Base-by-base conservation (phyloP, 2,797 vertebrate species). In the Darevskia nairensis region DNA sequence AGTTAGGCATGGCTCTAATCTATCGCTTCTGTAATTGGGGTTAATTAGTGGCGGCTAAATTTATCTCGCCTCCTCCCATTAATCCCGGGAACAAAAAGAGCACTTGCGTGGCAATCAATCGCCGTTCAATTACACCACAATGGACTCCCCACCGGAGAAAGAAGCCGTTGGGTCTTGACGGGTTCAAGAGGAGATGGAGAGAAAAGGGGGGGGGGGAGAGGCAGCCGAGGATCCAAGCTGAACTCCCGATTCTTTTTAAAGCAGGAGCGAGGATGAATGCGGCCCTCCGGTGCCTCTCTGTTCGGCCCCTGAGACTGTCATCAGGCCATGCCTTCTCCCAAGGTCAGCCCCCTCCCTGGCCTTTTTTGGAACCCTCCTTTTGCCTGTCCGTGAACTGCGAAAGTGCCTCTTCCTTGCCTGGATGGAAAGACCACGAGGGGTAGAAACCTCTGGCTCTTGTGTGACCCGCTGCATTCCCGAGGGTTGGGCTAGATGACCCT, bases 21-120 rank as follows among this genome's bases (percentile, higher is more conserved):
- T 93, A 96, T 95, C 92, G 93, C 91, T 90, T 91, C 88, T 96
- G 88, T 95, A 96, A 95, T 95, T 95, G 95, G 93, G 95, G 94
- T 95, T 95, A 96, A 96, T 96, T 96, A 95, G 91, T 92, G 90
- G 93, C 91, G 92, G 94, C 94, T 91, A 95, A 93, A 95, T 95
- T 94, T 95, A 95, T 95, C 94, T 95, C 91, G 92, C 90, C 0
- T 44, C 85, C 89, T 95, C 93, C 93, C 94, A 94, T 95, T 95
- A 95, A 96, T 96, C 92, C 94, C 91, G 79, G 92, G 92, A 93
- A 95, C 93, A 95, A 95, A 55, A 95, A 89, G 94, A 93, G 95
- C 35, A 89, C 92, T 89, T 94, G 3, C 19, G 41, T 94, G 94
- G 93, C 93, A 95, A 96, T 95, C 95, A 95, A 96, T 95, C 90